A percentile compares a stretch with the other conserved stretches of the same genome.
Conservation (phyloP, 2,888 invertebrate genomes). For the Drosophila infuscata region DNA sequence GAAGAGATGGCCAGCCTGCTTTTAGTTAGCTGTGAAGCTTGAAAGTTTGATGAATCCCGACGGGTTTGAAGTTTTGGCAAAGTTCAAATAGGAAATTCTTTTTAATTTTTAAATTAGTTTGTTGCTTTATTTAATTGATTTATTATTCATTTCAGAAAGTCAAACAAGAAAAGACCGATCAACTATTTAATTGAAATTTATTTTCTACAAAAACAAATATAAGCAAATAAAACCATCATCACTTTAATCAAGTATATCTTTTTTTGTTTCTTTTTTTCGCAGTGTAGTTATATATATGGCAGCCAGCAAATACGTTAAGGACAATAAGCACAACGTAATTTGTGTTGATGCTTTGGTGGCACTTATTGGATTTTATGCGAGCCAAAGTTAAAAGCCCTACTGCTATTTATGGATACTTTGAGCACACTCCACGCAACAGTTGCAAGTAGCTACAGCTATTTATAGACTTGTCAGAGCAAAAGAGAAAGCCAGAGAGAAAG, state of each 20-base stretch:
- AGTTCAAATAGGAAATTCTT: background rate
- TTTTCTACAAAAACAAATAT: background rate
- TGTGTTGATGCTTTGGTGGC: conserved; percentile 44
- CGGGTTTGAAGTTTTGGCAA: background rate
- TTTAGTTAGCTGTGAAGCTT: background rate
- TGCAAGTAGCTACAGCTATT: conserved; percentile 48
- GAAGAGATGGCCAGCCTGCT: background rate
- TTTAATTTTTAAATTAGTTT: background rate
- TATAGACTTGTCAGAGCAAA: conserved; percentile 31
- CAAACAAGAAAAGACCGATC: background rate
- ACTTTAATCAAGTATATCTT: background rate
- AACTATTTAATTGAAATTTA: background rate
- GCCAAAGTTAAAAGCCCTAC: conserved; percentile 30
- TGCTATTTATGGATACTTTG: conserved; percentile 46
- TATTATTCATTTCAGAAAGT: background rate
- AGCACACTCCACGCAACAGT: conserved; percentile 26
- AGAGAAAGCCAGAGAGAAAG: background rate
- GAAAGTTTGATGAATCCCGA: background rate
- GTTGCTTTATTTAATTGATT: background rate
- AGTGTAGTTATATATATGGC: conserved; percentile 6
- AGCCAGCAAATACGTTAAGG: conserved; percentile 34
- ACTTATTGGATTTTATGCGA: conserved; percentile 74
- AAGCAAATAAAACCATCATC: background rate
- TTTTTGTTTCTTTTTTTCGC: background rate
- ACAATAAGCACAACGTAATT: conserved; percentile 70